A percentile compares a stretch with the other conserved stretches of the same genome.
Evolutionary conservation across 2,113 vertebrate genomes (phyloP).

Genomic region (Apteryx mantelli): DNA sequence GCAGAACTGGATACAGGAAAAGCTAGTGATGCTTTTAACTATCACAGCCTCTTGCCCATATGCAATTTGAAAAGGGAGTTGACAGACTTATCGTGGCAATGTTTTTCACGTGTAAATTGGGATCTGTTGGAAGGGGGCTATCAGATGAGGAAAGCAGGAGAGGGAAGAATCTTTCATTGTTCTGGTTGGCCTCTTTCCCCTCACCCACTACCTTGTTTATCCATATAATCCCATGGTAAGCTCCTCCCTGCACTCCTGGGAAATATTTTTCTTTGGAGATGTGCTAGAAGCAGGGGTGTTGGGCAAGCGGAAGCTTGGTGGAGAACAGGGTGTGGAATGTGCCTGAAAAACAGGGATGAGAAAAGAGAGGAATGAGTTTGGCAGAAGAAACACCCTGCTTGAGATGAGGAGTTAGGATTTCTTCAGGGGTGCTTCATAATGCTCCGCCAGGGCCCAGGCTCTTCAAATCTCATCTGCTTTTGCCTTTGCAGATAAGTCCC

Average conservation of each 20-base stretch:
- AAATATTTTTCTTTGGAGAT: constrained; percentile 34
- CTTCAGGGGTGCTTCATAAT: background rate
- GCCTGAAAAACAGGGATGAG: background rate
- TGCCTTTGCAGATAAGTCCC: background rate
- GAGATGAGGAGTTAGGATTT: background rate
- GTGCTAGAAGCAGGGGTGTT: constrained; percentile 16
- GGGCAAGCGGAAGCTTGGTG: constrained; percentile 2
- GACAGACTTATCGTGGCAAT: background rate
- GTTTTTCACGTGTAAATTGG: rapidly evolving
- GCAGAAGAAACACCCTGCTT: background rate
- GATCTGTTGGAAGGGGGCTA: background rate
- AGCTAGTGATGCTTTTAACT: background rate
- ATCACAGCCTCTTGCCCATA: background rate
- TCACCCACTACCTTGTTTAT: background rate
- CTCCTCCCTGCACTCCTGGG: background rate
- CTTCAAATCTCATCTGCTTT: background rate
- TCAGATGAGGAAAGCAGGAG: background rate
- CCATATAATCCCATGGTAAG: background rate
- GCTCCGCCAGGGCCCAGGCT: background rate
- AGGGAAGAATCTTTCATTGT: background rate
- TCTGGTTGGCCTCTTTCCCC: background rate
- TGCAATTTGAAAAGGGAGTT: background rate
- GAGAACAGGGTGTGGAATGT: constrained; percentile 26
- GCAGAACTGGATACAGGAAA: background rate
- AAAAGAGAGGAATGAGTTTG: background rate